Base-by-base conservation (phyloP, 2,888 invertebrate species). In the Dendrolimus pini region DNA sequence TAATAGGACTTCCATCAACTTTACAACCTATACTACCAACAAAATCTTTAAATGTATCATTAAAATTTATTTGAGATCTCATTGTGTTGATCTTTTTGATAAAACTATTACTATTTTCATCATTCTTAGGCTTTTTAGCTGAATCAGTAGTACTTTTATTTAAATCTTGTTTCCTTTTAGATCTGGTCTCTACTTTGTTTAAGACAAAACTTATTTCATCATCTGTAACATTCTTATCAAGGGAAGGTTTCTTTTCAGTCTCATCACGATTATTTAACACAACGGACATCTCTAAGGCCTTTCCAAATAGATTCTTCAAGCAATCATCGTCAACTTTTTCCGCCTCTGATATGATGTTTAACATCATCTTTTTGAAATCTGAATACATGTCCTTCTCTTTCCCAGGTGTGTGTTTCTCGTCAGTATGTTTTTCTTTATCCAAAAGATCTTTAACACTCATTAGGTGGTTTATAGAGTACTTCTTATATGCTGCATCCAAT, bases 31-130 rank as follows among this genome's bases (percentile, higher is more conserved):
- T 78, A 41, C 70, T 74, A 8, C 70, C 76, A 0, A 86, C 75
- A 52, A 86, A 87, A 13, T 83, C 71, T 61, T 78, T 83, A 56
- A 83, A 87, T 0, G 83, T 68, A 58, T 87, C 86, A 7, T 80
- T 81, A 63, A 85, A 87, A 47, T 47, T 12, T 10, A 47, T 12
- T 47, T 9, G 47, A 9, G 47, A 47, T 47, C 47, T 9, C 9
- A 47, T 12, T 47, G 9, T 9, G 9, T 10, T 12, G 12, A 10
- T 12, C 12, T 47, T 47, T 47, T 12, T 47, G 9, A 10, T 47
- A 30, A 30, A 30, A 9, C 6, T 47, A 47, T 47, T 7, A 2
- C 9, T 12, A 47, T 47, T 12, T 2, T 47, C 12, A 12, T 47
- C 47, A 47, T 47, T 47, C 2, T 47, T 12, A 47, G 9, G 47